Percentiles rank a stretch among this genome's conserved stretches.
These are phyloP conservation scores for Paramisgurnus dabryanus DNA, from an alignment of 2,113 vertebrate species.

Conservation along the genomic window DNA sequence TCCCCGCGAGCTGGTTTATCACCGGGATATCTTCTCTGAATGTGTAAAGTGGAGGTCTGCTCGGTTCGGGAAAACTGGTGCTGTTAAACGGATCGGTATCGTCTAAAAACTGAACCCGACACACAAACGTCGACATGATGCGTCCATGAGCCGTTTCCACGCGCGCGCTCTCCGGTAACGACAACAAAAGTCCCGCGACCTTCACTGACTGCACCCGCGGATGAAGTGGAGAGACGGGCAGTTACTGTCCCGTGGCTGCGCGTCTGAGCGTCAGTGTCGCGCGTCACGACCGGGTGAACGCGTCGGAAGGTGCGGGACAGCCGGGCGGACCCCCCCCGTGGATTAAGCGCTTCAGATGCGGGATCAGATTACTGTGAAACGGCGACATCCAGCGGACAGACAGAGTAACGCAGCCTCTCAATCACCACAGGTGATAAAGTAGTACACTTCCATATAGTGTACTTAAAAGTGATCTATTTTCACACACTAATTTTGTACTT, in stretches of 20 bases:
- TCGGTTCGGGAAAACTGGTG: constrained; percentile 92
- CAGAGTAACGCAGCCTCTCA: background rate
- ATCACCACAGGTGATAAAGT: too few relatives aligned
- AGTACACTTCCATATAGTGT: too few relatives aligned
- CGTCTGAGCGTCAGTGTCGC: background rate
- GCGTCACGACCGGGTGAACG: too few relatives aligned
- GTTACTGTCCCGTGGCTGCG: background rate
- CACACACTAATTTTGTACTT: too few relatives aligned
- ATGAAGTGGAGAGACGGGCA: background rate
- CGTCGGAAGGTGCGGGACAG: background rate
- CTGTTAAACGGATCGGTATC: constrained; percentile 96
- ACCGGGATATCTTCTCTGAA: constrained; percentile 90
- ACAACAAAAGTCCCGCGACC: constrained; percentile 40
- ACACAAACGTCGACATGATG: constrained; percentile 88
- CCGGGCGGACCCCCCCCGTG: constrained; percentile 8
- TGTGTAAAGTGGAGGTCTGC: constrained; percentile 84
- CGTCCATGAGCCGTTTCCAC: constrained; percentile 48
- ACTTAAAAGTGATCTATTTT: too few relatives aligned
- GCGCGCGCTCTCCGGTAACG: constrained; percentile 27
- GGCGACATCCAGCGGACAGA: background rate
- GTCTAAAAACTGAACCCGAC: constrained; percentile 93
- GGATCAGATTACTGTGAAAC: background rate
- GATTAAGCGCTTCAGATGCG: background rate
- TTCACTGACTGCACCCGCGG: background rate
- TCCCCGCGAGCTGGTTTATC: constrained; percentile 85